A percentile compares a stretch with the other conserved stretches of the same genome.
phyloP scores from a whole-genome alignment of 2,113 vertebrate genomes.

The Astur gentilis region DNA sequence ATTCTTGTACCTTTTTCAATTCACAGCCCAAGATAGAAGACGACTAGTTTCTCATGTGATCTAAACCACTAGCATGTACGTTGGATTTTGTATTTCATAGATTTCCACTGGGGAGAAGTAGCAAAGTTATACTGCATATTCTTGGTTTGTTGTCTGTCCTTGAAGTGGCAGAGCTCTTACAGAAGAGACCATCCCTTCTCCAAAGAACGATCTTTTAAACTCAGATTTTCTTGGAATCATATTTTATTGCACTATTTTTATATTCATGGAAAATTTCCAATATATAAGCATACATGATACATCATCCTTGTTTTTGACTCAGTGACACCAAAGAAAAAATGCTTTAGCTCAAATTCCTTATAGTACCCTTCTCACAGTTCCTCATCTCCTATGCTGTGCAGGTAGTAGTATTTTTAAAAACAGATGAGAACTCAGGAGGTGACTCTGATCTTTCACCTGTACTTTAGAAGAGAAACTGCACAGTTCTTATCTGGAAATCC shows the following conservation, averaged over 20 bases:
- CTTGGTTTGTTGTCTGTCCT: not conserved
- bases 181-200: not conserved
- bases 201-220: not conserved
- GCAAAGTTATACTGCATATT: not conserved
- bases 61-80: not conserved
- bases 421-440: constrained; percentile 31
- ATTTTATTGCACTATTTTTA: not conserved
- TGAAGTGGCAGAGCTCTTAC: not conserved
- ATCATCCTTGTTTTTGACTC: not conserved
- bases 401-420: not conserved
- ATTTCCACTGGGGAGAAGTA: not conserved
- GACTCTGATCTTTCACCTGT: constrained; percentile 13
- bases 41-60: not conserved
- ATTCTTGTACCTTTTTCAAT: not conserved
- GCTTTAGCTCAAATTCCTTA: not conserved
- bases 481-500: not conserved
- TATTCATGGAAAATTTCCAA: not conserved
- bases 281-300: not conserved
- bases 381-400: not conserved
- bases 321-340: not conserved
- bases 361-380: not conserved
- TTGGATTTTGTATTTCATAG: not conserved
- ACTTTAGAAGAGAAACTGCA: not conserved
- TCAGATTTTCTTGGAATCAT: not conserved
- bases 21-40: not conserved